Evolutionary conservation across 2,888 invertebrate species (phyloP), one percentile per base, ranked within the genome.

Genomic region (Tetheella fluctuosa): DNA sequence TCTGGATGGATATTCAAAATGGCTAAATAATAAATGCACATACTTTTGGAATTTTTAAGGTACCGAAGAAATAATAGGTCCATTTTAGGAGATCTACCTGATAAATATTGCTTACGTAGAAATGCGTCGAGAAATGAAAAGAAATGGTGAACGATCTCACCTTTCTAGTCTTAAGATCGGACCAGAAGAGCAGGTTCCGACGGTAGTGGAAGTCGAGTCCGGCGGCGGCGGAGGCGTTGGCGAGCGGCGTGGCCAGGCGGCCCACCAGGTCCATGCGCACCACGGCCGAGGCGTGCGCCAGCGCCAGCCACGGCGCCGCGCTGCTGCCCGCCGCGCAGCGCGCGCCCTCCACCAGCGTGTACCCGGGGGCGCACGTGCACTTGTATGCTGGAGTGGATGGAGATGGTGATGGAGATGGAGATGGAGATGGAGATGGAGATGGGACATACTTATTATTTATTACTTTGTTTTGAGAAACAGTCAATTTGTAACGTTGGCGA

Each of bases 151-250:
- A 25, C 0, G 8, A n/a, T n/a, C 20, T 20, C 1, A 97, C 96
- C 94, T 97, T 97, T 69, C 96, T 94, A 0, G 97, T 97, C 84
- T 97, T 98, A 1, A 95, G 94, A 85, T 98, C 98, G 10, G 98
- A 97, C 98, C 98, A 98, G 87, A 97, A 98, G 1, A 98, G 89
- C 60, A 96, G 85, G 76, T 97, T 97, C 68, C 95, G 94, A 34
- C 94, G 92, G 83, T 95, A 97, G 77, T 98, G 96, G 83, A 95
- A 98, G 84, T 98, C 98, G 15, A 98, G 91, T 0, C 98, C 98
- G 58, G 97, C 97, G 0, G 97, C 97, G 0, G 96, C 95, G 0
- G 97, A 97, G 2, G 97, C 96, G 83, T 98, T 98, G 23, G 97
- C 96, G 23, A 97, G 93, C 57, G 94, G 85, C 61, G 93, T 93